Evolutionary conservation across 2,888 invertebrate genomes (phyloP).

Genomic region (Tenthredo amoena): DNA sequence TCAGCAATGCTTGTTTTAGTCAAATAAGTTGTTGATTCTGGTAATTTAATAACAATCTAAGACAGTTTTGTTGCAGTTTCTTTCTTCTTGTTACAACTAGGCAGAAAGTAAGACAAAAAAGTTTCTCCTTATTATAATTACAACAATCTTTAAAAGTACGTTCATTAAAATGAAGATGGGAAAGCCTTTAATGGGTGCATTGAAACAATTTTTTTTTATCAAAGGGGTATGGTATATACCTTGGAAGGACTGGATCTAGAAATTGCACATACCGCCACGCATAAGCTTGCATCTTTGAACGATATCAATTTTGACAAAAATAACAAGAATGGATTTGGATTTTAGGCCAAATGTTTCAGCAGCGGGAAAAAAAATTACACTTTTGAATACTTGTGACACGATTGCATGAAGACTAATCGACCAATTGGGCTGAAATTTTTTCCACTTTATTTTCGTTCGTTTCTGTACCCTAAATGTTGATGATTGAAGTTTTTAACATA

Average conservation of each 20-base stretch:
- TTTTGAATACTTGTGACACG: background rate
- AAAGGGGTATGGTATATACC: background rate
- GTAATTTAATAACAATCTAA: conserved; percentile 3
- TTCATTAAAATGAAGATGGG: background rate
- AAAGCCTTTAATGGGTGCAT: background rate
- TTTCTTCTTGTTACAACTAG: conserved; percentile 29
- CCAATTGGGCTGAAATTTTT: background rate
- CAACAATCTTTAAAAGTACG: background rate
- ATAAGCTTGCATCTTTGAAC: background rate
- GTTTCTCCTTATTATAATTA: conserved; percentile 16
- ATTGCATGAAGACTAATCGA: background rate
- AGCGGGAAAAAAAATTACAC: background rate
- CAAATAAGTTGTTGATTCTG: conserved; percentile 23
- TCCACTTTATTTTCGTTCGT: background rate
- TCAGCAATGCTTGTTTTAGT: conserved; percentile 5
- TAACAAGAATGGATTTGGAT: background rate
- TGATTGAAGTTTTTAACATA: background rate
- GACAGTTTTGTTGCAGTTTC: conserved; percentile 14
- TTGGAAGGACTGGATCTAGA: background rate
- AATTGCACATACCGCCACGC: background rate
- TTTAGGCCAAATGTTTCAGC: background rate
- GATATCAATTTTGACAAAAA: background rate
- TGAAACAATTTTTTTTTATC: background rate
- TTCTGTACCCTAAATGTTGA: background rate
- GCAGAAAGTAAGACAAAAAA: conserved; percentile 18